phyloP scores from a whole-genome alignment of 2,797 vertebrate genomes.

The Lophius americanus region DNA sequence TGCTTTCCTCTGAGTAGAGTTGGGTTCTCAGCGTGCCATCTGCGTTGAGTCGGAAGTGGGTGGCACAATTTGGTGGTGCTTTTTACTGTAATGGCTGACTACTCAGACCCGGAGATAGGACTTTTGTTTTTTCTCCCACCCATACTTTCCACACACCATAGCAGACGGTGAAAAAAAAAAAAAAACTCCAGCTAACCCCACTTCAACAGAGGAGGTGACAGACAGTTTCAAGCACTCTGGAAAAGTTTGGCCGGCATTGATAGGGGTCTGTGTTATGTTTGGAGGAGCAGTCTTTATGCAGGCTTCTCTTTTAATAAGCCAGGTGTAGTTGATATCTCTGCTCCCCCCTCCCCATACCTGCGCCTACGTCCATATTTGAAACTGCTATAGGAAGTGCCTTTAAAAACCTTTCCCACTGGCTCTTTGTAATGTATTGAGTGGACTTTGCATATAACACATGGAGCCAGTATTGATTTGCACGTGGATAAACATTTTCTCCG shows the following conservation, averaged over 20 bases:
- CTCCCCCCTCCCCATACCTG: slow-evolving; percentile 30
- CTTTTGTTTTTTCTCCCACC: background rate
- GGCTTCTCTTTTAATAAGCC: slow-evolving; percentile 68
- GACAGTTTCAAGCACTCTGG: slow-evolving; percentile 57
- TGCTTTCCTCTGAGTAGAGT: slow-evolving; percentile 57
- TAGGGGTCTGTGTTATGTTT: slow-evolving; percentile 62
- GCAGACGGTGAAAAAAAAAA: slow-evolving; percentile 4
- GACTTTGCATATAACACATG: slow-evolving; percentile 67
- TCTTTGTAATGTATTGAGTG: slow-evolving; percentile 56
- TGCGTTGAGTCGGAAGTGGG: slow-evolving; percentile 62
- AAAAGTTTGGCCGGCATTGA: slow-evolving; percentile 67
- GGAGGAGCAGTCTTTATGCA: slow-evolving; percentile 51
- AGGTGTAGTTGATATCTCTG: slow-evolving; percentile 47
- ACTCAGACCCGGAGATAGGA: slow-evolving; percentile 57
- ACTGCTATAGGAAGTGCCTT: slow-evolving; percentile 52
- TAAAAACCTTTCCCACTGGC: slow-evolving; percentile 51
- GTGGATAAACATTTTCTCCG: slow-evolving; percentile 79
- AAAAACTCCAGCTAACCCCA: slow-evolving; percentile 52
- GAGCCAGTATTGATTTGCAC: slow-evolving; percentile 75
- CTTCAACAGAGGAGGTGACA: slow-evolving; percentile 55
- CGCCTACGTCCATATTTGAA: slow-evolving; percentile 52
- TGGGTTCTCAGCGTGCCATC: slow-evolving; percentile 62
- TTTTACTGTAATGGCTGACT: slow-evolving; percentile 77
- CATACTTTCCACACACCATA: slow-evolving; percentile 29
- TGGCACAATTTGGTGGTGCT: slow-evolving; percentile 76